Base-by-base conservation (phyloP, 1,140 invertebrate species). In the Neotoxoptera formosana region DNA sequence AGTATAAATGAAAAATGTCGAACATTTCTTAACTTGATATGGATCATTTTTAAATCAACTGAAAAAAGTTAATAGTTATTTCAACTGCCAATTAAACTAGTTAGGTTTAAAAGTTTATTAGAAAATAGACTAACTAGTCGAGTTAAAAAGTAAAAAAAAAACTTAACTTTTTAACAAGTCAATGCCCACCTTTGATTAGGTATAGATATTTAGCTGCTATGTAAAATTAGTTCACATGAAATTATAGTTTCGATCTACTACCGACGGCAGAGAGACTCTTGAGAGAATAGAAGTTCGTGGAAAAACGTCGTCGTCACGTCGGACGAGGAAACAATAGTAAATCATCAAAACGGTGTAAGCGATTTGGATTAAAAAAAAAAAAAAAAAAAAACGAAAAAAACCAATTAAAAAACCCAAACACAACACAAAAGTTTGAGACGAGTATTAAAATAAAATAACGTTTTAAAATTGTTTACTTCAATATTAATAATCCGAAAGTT, bases 321-420 rank as follows among this genome's bases (percentile, higher is more conserved):
- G 30, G 6, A n/a, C n/a, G n/a, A 17, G 14, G n/a, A 76, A 76
- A 76, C 81, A 83, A 83, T 21, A 83, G 17, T 21, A 23, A 36
- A 83, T 83, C 20, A 83, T 41, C 20, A 83, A 83, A 34, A 83
- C 23, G 7, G 34, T 83, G 36, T 41, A 23, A 2, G 8, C 21
- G 21, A 83, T 83, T 83, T 23, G 21, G 81, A 83, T 41, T 41
- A 83, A 83, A 83, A 83, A 30, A 60, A n/a, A n/a, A n/a, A n/a
- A n/a, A n/a, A n/a, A n/a, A n/a, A n/a, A n/a, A n/a, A n/a, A n/a
- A n/a, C n/a, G n/a, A n/a, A n/a, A n/a, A 76, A 76, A 76, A 76
- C 30, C 34, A 83, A 83, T 83, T 83, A 83, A 83, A 53, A 81
- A 83, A 83, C 23, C 20, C 81, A 83, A 83, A 83, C 36, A 83